Evolutionary conservation across 2,888 invertebrate species (phyloP).

Genomic region (Eupithecia pulchellata): DNA sequence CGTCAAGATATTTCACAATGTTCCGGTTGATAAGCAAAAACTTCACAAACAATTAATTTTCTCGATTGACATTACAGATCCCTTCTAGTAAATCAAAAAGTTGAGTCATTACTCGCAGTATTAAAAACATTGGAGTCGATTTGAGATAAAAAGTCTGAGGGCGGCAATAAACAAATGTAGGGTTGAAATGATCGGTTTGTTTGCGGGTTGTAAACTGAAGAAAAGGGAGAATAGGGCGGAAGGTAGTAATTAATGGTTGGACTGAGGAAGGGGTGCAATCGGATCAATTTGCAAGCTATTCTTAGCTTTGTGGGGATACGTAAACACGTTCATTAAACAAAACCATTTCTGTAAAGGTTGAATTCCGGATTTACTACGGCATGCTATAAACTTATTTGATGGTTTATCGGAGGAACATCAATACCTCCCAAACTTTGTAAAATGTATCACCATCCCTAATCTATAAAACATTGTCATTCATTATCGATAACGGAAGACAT

Average conservation of each 20-base stretch:
- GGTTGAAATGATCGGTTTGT: slow-evolving; percentile 78
- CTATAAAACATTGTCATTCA: not conserved
- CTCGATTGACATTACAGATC: slow-evolving; percentile 36
- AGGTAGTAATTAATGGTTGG: slow-evolving; percentile 81
- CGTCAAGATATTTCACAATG: slow-evolving; percentile 26
- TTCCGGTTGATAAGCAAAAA: slow-evolving; percentile 20
- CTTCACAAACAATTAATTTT: slow-evolving; percentile 39
- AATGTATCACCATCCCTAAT: not conserved
- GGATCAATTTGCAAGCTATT: slow-evolving; percentile 80
- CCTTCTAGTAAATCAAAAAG: slow-evolving; percentile 31
- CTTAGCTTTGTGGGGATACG: slow-evolving; percentile 62
- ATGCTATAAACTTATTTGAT: not conserved
- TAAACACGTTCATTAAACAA: slow-evolving; percentile 65
- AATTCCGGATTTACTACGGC: slow-evolving; percentile 16
- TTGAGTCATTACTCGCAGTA: slow-evolving; percentile 47
- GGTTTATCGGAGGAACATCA: not conserved
- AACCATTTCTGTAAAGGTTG: slow-evolving; percentile 40
- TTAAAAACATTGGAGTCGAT: slow-evolving; percentile 69
- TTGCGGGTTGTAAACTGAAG: slow-evolving; percentile 79
- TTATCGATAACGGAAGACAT: slow-evolving; percentile 1
- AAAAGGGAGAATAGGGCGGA: slow-evolving; percentile 59
- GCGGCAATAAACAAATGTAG: slow-evolving; percentile 74
- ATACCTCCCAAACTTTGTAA: not conserved
- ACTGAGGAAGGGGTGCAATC: slow-evolving; percentile 75
- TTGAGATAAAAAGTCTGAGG: slow-evolving; percentile 65